These are phyloP conservation scores for Orthosia gothica DNA, from an alignment of 2,888 invertebrate species.

Conservation along the genomic window DNA sequence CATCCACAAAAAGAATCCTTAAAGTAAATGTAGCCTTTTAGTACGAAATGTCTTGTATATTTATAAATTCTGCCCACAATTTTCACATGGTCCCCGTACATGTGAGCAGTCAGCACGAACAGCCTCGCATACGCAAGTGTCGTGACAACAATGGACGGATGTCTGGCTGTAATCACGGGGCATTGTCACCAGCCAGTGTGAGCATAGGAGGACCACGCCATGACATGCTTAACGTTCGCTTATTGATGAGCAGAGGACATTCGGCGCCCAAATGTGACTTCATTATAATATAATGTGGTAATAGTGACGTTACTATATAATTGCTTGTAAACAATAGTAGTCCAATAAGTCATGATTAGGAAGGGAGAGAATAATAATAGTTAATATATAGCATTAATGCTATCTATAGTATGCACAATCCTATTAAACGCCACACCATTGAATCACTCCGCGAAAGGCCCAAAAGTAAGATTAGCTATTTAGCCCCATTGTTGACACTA, in stretches of 20 bases:
- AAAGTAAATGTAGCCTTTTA: no score
- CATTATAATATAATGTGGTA: conserved; percentile 24
- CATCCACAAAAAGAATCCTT: neutral
- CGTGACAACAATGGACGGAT: conserved; percentile 81
- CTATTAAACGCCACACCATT: no score
- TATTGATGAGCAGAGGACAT: conserved; percentile 54
- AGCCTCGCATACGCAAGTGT: conserved; percentile 61
- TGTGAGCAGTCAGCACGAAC: conserved; percentile 39
- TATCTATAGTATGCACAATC: conserved; percentile 2
- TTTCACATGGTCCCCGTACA: conserved; percentile 37
- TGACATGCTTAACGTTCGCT: conserved; percentile 43
- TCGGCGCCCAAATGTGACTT: conserved; percentile 53
- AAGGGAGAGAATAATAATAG: neutral
- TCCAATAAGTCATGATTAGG: no score
- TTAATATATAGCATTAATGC: neutral
- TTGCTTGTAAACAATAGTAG: conserved; percentile 3
- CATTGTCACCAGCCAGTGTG: conserved; percentile 67
- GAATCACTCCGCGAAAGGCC: conserved; percentile 15
- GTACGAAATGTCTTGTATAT: neutral
- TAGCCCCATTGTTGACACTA: conserved; percentile 52
- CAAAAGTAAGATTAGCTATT: conserved; percentile 43
- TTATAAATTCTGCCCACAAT: conserved; percentile 34
- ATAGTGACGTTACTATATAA: conserved; percentile 6
- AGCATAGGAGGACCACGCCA: conserved; percentile 41
- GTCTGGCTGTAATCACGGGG: conserved; percentile 74